Base-by-base conservation (phyloP, 2,888 invertebrate genomes). In the Leptopterna dolabrata region DNA sequence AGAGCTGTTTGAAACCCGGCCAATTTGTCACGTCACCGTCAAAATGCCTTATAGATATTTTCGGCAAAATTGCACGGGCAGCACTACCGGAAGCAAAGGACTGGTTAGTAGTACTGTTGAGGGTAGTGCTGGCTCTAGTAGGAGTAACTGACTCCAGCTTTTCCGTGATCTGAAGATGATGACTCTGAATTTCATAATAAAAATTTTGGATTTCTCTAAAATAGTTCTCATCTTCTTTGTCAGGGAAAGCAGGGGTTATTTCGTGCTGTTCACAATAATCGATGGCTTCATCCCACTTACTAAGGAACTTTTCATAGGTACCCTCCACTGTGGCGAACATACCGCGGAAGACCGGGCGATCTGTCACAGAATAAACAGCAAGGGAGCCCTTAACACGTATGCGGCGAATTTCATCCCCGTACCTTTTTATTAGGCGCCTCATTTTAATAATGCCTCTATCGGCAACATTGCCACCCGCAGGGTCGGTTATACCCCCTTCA, bases 1-100 rank as follows among this genome's bases (percentile, higher is more conserved):
- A 84, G 1, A 71, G 24, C 70, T 84, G 71, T 16, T 71, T 70
- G 41, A 84, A 84, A 6, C 24, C 13, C 11, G 84, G 84, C 84
- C 84, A 84, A 9, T 41, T 9, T 0, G 71, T n/a, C 16, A 84
- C 6, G 11, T 71, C 73, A 11, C 84, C 84, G 41, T n/a, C 7
- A 19, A 84, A 84, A 16, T 16, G 4, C 9, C 6, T 13, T 3
- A 84, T 70, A 19, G 63, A n/a, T 13, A 84, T 84, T 16, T 82
- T 71, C 3, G 76, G 63, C 7, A 85, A 70, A 14, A 27, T 51
- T 19, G 51, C 27, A 19, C 84, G 45, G 27, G 41, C 4, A n/a
- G 76, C 11, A n/a, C 6, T 6, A 29, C 13, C 27, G n/a, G 16
- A 1, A 6, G 47, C 1, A 47, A 14, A 14, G 16, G 47, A 47